Evolutionary conservation across 2,888 invertebrate species (phyloP), one percentile per base, ranked within the genome.

Genomic region (Spisula solida): DNA sequence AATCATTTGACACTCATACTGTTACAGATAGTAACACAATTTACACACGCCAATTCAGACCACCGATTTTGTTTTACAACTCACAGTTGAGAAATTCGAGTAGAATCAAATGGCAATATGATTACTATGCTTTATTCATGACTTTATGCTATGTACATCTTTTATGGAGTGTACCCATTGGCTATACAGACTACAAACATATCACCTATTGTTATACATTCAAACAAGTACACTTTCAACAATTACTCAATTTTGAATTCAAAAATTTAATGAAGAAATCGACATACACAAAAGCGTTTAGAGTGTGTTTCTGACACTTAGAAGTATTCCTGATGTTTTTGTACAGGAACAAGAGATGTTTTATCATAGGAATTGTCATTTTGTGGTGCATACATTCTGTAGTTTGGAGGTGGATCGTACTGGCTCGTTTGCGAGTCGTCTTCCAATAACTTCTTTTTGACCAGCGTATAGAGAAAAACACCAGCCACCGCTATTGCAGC

Each of bases 401-500:
- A 51, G 14, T 14, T 41, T 41, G 41, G 51, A 8, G 51, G 51
- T 10, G 51, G 12, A 51, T 51, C 51, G 51, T 51, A 10, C 16
- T 4, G 51, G 8, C 8, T 41, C 2, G 41, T 41, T 51, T 51
- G 12, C 14, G 55, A 25, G 55, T 78, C 85, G 20, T 78, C 79
- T 0, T 20, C 16, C 48, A 85, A 41, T 20, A 85, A 29, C 41
- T 79, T 55, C 18, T 85, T n/a, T 34, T 85, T 85, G 4, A 85
- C 55, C 51, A 85, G 20, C 14, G 56, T 14, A 56, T 85, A 85
- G n/a, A 55, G n/a, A 31, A 79, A 55, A 25, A 51, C 29, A 16
- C 55, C 85, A 20, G 8, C 14, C 18, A 55, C 78, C 12, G 79
- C 85, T 8, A 85, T 29, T 12, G 85, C 85, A 12, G 79, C 85